phyloP scores from a whole-genome alignment of 2,113 vertebrate species.

The Solenodon paradoxus region DNA sequence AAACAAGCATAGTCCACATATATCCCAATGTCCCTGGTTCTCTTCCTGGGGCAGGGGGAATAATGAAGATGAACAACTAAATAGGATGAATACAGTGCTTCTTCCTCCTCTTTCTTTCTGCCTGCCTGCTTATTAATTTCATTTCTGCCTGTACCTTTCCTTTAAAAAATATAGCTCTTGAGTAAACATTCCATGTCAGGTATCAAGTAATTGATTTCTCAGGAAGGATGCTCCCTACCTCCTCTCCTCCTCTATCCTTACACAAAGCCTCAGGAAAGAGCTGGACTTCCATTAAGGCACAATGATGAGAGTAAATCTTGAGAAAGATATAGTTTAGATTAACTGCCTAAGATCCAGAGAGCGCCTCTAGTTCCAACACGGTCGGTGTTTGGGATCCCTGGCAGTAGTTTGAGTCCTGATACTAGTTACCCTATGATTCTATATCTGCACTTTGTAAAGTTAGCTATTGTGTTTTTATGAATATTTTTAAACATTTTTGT shows the following conservation, averaged over 20 bases:
- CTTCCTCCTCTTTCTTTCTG: no score
- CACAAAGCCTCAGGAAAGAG: neutral
- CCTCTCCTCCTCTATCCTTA: neutral
- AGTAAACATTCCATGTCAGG: neutral
- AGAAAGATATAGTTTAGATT: neutral
- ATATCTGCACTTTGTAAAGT: neutral
- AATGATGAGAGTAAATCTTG: neutral
- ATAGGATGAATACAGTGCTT: no score
- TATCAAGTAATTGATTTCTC: neutral
- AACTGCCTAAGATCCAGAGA: neutral
- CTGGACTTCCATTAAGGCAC: neutral
- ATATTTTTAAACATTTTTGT: neutral
- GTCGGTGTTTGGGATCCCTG: neutral
- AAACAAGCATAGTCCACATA: no score
- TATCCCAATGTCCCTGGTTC: no score
- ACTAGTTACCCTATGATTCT: neutral
- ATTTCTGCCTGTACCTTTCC: no score
- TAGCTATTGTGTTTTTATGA: neutral
- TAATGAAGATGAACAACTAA: no score
- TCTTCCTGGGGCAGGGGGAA: no score
- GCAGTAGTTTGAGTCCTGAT: neutral
- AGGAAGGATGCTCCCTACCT: accelerated
- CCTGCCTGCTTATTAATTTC: no score
- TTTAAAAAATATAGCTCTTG: neutral
- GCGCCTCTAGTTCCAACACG: neutral